A percentile compares a stretch with the other conserved stretches of the same genome.
These are phyloP conservation scores for Centropus unirufus DNA, from an alignment of 2,113 vertebrate genomes.

Conservation along the genomic window DNA sequence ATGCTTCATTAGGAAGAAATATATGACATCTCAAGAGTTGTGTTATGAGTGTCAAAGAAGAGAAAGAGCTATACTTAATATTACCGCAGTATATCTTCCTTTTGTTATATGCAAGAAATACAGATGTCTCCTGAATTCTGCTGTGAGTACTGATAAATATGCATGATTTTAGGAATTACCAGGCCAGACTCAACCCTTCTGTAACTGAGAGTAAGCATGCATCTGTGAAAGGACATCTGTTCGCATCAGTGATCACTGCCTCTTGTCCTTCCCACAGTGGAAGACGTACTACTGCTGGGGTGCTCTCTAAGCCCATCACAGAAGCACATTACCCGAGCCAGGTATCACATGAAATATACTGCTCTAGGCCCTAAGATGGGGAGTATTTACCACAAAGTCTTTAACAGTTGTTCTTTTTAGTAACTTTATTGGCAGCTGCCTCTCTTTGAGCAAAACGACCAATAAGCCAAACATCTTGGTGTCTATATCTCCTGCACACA, in stretches of 20 bases:
- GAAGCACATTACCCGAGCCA: background rate
- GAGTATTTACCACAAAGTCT: background rate
- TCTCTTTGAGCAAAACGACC: background rate
- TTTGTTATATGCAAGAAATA: conserved; percentile 24
- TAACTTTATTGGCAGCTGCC: background rate
- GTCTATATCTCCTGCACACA: background rate
- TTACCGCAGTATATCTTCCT: background rate
- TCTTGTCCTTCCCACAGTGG: accelerated
- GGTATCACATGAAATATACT: background rate
- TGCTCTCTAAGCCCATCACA: background rate
- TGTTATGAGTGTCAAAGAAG: conserved; percentile 57
- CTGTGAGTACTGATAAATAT: conserved; percentile 15
- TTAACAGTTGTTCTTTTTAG: background rate
- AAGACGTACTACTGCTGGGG: background rate
- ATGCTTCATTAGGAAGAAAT: conserved; percentile 58
- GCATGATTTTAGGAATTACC: background rate
- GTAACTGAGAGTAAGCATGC: background rate
- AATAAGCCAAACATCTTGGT: background rate
- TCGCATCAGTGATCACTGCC: accelerated
- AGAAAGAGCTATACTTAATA: conserved; percentile 36
- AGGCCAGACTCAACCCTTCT: background rate
- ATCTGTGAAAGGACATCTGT: background rate
- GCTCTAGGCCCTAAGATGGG: background rate
- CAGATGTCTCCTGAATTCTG: conserved; percentile 22
- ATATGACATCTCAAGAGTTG: conserved; percentile 19